Conservation (phyloP, 2,888 invertebrate species). For the Caenorhabditis japonica region DNA sequence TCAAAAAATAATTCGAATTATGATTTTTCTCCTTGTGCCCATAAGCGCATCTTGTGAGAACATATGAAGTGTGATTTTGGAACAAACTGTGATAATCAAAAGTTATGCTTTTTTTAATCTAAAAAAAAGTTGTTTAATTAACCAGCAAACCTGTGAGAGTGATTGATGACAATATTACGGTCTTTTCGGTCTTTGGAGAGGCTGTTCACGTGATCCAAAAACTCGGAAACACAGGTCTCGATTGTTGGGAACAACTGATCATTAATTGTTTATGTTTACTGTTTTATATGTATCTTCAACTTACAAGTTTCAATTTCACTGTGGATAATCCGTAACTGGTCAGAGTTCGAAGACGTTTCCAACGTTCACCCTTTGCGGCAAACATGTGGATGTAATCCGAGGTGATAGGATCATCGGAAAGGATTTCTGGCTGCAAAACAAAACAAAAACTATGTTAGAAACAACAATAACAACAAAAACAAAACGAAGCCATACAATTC, state of each 20-base stretch:
- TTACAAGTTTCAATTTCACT: conserved; percentile 58
- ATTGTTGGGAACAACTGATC: conserved; percentile 57
- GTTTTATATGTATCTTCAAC: conserved; percentile 1
- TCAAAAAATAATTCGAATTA: conserved; percentile 39
- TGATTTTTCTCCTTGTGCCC: conserved; percentile 54
- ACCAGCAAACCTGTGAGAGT: conserved; percentile 43
- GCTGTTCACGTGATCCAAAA: conserved; percentile 47
- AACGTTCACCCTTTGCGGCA: conserved; percentile 78
- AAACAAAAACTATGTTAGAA: neutral
- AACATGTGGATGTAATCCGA: conserved; percentile 77
- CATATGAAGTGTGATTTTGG: conserved; percentile 65
- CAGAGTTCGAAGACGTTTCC: conserved; percentile 80
- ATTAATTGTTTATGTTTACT: conserved; percentile 6
- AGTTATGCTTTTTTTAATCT: neutral
- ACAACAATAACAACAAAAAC: neutral
- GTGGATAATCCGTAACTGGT: conserved; percentile 75
- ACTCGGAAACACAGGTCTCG: conserved; percentile 47
- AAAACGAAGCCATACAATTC: conserved; percentile 61
- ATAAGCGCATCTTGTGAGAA: conserved; percentile 63
- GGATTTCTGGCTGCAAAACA: conserved; percentile 36
- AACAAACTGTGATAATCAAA: conserved; percentile 56
- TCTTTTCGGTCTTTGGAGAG: conserved; percentile 1
- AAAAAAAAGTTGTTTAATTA: neutral
- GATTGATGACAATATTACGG: conserved; percentile 19
- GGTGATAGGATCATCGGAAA: conserved; percentile 34